phyloP scores from a whole-genome alignment of 2,113 vertebrate species.

The Dinomys branickii region DNA sequence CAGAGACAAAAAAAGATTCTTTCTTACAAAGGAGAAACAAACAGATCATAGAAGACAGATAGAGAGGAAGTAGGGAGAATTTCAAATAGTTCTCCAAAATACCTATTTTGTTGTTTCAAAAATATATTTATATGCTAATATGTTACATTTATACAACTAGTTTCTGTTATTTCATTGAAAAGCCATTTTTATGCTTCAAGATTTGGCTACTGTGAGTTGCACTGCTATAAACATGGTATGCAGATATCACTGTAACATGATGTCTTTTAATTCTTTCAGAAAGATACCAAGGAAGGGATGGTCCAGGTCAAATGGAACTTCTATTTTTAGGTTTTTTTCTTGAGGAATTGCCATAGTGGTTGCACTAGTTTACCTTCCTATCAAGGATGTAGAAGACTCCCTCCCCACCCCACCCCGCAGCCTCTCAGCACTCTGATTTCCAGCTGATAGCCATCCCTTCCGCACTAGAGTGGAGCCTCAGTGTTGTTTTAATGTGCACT shows the following conservation, averaged over 20 bases:
- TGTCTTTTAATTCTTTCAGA: neutral
- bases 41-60: neutral
- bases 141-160: neutral
- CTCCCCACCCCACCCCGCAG: neutral
- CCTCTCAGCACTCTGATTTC: neutral
- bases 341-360: neutral
- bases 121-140: neutral
- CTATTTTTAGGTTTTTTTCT: neutral
- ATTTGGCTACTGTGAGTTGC: neutral
- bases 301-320: neutral
- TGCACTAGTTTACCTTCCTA: neutral
- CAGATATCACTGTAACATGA: neutral
- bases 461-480: neutral
- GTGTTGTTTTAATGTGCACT: neutral
- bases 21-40: neutral
- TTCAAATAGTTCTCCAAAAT: neutral
- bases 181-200: neutral
- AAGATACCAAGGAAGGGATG: neutral
- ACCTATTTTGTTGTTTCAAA: neutral
- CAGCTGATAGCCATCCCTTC: neutral
- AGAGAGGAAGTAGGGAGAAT: neutral
- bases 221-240: neutral
- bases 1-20: neutral
- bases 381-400: neutral
- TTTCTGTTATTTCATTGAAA: neutral